These are phyloP conservation scores for Gymnobelideus leadbeateri DNA, from an alignment of 2,113 vertebrate genomes.

Conservation along the genomic window DNA sequence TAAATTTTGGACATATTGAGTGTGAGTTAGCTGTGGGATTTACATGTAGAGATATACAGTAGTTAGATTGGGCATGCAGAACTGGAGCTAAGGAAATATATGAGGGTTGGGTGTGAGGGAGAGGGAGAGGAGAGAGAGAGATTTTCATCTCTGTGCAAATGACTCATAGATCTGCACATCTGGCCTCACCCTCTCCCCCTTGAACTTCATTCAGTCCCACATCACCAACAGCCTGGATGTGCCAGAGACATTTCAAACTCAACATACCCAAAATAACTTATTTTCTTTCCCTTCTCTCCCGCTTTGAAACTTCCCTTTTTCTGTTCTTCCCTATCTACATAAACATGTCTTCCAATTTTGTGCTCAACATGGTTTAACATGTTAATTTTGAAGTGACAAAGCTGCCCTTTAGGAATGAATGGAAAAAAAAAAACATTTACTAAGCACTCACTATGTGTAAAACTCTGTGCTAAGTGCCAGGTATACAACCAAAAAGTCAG, in stretches of 20 bases:
- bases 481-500: neutral
- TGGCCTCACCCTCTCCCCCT: too few relatives aligned
- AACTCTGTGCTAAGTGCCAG: neutral
- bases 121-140: too few relatives aligned
- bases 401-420: neutral
- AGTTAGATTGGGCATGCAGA: constrained; percentile 8
- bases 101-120: neutral
- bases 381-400: neutral
- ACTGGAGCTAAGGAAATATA: constrained; percentile 12
- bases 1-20: neutral
- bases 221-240: too few relatives aligned
- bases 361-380: neutral
- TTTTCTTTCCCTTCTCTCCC: too few relatives aligned
- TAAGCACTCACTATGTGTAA: neutral
- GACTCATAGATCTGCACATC: too few relatives aligned
- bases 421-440: neutral
- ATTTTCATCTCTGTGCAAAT: too few relatives aligned
- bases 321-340: neutral
- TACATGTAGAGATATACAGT: neutral
- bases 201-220: too few relatives aligned
- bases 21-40: neutral
- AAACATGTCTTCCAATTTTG: neutral
- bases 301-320: too few relatives aligned
- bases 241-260: too few relatives aligned
- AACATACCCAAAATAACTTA: too few relatives aligned